Evolutionary conservation across 2,113 vertebrate species (phyloP).

Genomic region (Tretioscincus oriximinensis): DNA sequence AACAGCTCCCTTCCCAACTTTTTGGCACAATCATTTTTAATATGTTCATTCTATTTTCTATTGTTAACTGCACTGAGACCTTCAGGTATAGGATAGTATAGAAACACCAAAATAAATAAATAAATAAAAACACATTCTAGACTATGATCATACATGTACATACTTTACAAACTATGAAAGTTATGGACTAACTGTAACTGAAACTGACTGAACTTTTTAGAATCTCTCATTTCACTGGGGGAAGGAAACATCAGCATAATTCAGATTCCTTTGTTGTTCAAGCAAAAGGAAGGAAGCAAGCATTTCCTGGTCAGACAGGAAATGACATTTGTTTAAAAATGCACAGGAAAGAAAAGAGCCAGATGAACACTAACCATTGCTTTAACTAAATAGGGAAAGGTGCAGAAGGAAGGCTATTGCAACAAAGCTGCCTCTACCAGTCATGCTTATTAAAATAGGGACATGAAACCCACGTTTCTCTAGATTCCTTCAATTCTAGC

Average conservation of each 20-base stretch:
- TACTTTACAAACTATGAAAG: neutral
- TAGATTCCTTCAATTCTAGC: too few relatives aligned
- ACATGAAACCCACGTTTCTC: too few relatives aligned
- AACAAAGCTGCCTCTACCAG: too few relatives aligned
- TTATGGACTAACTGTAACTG: neutral
- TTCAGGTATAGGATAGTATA: too few relatives aligned
- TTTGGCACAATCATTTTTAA: too few relatives aligned
- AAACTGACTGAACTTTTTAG: neutral
- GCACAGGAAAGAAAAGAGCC: conserved; percentile 61
- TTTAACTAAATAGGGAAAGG: conserved; percentile 28
- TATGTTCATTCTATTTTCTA: too few relatives aligned
- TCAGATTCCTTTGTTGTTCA: conserved; percentile 15
- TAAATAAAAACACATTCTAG: too few relatives aligned
- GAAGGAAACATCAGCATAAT: conserved; percentile 12
- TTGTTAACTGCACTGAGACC: too few relatives aligned
- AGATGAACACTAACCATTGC: conserved; percentile 55
- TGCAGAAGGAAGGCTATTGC: neutral
- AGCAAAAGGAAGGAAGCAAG: conserved; percentile 70
- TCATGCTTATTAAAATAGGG: neutral
- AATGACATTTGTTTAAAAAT: conserved; percentile 62
- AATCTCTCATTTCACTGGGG: neutral
- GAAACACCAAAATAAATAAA: too few relatives aligned
- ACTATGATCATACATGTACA: neutral
- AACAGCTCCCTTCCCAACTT: too few relatives aligned
- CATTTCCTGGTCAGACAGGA: conserved; percentile 77